Base-by-base conservation (phyloP, 2,113 vertebrate species). In the Grantiella picta region DNA sequence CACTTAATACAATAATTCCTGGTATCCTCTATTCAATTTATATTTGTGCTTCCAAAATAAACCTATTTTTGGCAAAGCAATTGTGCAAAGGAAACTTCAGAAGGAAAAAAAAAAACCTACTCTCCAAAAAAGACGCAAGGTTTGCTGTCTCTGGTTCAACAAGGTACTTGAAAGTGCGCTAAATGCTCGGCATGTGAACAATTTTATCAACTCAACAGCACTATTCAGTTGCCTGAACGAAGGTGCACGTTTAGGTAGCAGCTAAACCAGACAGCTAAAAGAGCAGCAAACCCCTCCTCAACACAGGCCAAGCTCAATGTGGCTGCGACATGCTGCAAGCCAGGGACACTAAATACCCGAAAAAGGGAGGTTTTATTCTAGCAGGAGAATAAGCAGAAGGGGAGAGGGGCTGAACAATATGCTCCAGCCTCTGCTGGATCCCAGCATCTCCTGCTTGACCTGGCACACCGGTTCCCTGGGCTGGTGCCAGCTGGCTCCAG, bases 381-480 rank as follows among this genome's bases (percentile, higher is more conserved):
- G 60, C 36, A 89, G 56, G 21, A 1, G 2, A 66, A 47, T 5
- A 45, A 59, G 40, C 16, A 66, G n/a, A 72, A 85, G 20, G 24
- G 38, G 25, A 91, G 45, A 29, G 0, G 16, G 89, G 81, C 64
- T 31, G 52, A 28, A 38, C 2, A 9, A 66, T 44, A 23, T 3
- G 1, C 64, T 73, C 44, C 63, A 66, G 76, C 80, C 84, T 57
- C 83, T 63, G 77, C 89, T n/a, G 80, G 86, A 78, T 86, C 76
- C 47, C 42, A 81, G 82, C 80, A 92, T 47, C 88, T 95, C 92
- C 83, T 8, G 14, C 65, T 9, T 82, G 91, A 95, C 86, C 86
- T 40, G 80, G 72, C 0, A 0, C 70, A 66, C 73, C 3, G 5
- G 54, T 57, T 90, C 63, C 75, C 35, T 90, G 92, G 71, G 71